Percentiles rank a stretch among this genome's conserved stretches.
These are phyloP conservation scores for Rhabditoides inermis DNA, from an alignment of 2,888 invertebrate genomes.

Conservation along the genomic window DNA sequence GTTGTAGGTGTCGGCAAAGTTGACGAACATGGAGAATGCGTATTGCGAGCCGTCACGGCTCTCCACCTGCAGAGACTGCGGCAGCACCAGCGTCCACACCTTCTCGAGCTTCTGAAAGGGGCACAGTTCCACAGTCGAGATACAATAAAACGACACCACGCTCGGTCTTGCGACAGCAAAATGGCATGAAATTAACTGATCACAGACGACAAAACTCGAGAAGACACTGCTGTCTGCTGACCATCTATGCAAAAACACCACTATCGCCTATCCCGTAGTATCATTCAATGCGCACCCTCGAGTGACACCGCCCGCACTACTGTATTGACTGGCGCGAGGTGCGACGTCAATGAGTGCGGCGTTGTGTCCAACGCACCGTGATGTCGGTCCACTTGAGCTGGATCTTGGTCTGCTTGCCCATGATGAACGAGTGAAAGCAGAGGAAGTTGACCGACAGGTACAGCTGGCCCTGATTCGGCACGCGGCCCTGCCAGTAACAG, in stretches of 20 bases:
- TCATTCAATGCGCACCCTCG: too few relatives aligned
- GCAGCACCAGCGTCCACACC: slow-evolving; percentile 39
- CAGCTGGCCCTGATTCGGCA: slow-evolving; percentile 91
- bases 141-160: too few relatives aligned
- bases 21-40: slow-evolving; percentile 82
- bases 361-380: slow-evolving; percentile 54
- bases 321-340: too few relatives aligned
- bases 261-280: too few relatives aligned
- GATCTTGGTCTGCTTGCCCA: slow-evolving; percentile 80
- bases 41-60: slow-evolving; percentile 57
- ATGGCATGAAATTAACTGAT: too few relatives aligned
- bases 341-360: too few relatives aligned
- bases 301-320: too few relatives aligned
- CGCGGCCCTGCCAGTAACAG: slow-evolving; percentile 82
- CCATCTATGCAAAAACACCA: too few relatives aligned
- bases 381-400: slow-evolving; percentile 84
- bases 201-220: too few relatives aligned
- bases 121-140: too few relatives aligned
- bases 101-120: slow-evolving; percentile 47
- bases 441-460: slow-evolving; percentile 91
- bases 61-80: slow-evolving; percentile 40
- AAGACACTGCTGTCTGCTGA: too few relatives aligned
- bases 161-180: too few relatives aligned
- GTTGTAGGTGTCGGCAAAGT: slow-evolving; percentile 77
- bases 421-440: slow-evolving; percentile 87